Percentiles rank a stretch among this genome's conserved stretches.
These are phyloP conservation scores for Andrena bicolor DNA, from an alignment of 2,888 invertebrate species.

Conservation along the genomic window DNA sequence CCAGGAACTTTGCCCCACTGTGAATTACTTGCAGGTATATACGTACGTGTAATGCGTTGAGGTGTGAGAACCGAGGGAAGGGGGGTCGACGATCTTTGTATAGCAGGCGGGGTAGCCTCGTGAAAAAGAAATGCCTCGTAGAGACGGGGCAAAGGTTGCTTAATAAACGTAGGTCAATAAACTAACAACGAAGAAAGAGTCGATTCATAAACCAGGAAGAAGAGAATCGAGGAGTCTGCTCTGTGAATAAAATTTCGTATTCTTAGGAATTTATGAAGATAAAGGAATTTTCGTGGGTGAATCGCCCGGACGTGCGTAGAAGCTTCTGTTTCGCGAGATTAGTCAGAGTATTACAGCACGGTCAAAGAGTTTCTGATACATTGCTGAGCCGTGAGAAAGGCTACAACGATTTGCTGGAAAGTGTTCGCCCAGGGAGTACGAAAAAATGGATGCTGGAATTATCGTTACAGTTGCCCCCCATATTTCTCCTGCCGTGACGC, in stretches of 20 bases:
- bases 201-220: not conserved
- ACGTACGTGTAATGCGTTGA: not conserved
- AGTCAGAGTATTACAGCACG: not conserved
- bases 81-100: no score
- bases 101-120: no score
- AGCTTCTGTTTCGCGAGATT: not conserved
- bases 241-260: not conserved
- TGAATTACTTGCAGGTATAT: conserved; percentile 91
- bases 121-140: no score
- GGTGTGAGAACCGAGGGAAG: no score
- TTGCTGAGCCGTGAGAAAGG: not conserved
- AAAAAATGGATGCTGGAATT: not conserved
- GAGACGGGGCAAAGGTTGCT: no score
- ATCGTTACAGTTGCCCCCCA: not conserved
- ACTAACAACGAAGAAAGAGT: not conserved
- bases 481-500: not conserved
- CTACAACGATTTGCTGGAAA: not conserved
- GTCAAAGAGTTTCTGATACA: not conserved
- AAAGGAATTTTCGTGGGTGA: not conserved
- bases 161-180: not conserved
- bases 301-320: not conserved
- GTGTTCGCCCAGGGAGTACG: not conserved
- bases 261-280: not conserved
- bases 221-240: not conserved
- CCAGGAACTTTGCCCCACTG: conserved; percentile 91